A percentile compares a stretch with the other conserved stretches of the same genome.
phyloP scores from a whole-genome alignment of 2,797 vertebrate genomes.

The Enteromius radiatus region DNA sequence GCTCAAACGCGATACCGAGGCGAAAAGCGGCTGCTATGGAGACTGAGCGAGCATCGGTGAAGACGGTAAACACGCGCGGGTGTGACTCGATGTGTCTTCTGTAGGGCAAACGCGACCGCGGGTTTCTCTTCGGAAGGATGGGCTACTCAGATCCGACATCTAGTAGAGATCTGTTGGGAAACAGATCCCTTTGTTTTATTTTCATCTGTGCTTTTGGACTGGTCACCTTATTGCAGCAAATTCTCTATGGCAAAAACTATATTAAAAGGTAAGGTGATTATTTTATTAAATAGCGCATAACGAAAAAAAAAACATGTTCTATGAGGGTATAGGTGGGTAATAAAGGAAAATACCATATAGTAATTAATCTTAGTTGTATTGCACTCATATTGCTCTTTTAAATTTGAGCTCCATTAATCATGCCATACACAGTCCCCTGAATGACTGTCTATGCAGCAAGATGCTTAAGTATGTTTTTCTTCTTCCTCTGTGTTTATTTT shows the following conservation, averaged over 20 bases:
- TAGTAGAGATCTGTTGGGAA: conserved; percentile 92
- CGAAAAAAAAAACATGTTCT: background rate
- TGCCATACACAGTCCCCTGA: conserved; percentile 76
- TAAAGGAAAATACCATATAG: background rate
- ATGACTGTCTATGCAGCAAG: conserved; percentile 75
- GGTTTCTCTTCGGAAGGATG: conserved; percentile 82
- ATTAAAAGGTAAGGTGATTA: conserved; percentile 88
- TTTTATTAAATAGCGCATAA: conserved; percentile 25
- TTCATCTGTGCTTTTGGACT: conserved; percentile 98
- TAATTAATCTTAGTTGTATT: conserved; percentile 7
- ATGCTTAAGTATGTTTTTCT: conserved; percentile 48
- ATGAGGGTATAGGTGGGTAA: background rate
- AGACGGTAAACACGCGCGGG: conserved; percentile 20
- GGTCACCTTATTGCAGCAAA: conserved; percentile 96
- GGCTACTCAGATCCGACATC: conserved; percentile 94
- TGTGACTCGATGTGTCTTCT: conserved; percentile 11
- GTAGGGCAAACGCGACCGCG: conserved; percentile 17
- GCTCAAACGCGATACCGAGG: background rate
- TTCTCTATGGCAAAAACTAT: conserved; percentile 96
- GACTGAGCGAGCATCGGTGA: conserved; percentile 30
- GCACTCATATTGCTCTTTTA: conserved; percentile 63
- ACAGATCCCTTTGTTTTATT: conserved; percentile 95
- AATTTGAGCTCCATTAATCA: conserved; percentile 76
- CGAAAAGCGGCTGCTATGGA: conserved; percentile 23
- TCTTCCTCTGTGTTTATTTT: conserved; percentile 28